Evolutionary conservation across 2,113 vertebrate genomes (phyloP), one percentile per base, ranked within the genome.

Genomic region (Coptodon rendalli): DNA sequence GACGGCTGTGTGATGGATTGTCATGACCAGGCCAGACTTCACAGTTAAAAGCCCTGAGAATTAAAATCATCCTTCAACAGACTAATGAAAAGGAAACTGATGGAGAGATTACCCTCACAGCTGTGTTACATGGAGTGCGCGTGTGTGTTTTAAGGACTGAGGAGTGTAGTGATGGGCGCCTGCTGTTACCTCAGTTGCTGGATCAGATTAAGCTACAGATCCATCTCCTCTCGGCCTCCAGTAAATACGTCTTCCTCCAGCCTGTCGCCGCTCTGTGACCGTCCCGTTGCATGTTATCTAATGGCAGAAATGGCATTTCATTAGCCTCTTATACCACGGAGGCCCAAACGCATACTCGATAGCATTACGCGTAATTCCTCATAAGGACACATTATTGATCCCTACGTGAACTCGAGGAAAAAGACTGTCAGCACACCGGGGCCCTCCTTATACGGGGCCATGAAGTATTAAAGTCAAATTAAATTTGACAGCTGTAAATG

Each of bases 381-480:
- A 98, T 98, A 98, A 98, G 97, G 97, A 98, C 98, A 98, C 97
- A 97, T 98, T 98, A 99, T 99, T 96, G 98, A 99, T 99, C 97
- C 96, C 96, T 97, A 97, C 98, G 97, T 98, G 97, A 97, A 97
- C 97, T 96, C 95, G 96, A 97, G 97, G 97, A 97, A 98, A 98
- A 97, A 97, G 97, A 96, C 97, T 97, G 97, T 97, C 97, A 96
- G 97, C 97, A 97, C 97, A 96, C 96, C 94, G 34, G 93, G 96
- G 97, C 96, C 97, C 96, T 97, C 96, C 97, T 96, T 96, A 96
- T 96, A 96, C 96, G 91, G 95, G 82, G 95, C 95, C 97, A 92
- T 98, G 98, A 99, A 98, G 98, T 99, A 99, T 99, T 99, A 99
- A 99, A 98, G 97, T 96, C 97, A 98, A 98, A 99, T 99, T 98